A percentile compares a stretch with the other conserved stretches of the same genome.
These are phyloP conservation scores for Laupala kohalensis DNA, from an alignment of 1,140 invertebrate species.

Conservation along the genomic window DNA sequence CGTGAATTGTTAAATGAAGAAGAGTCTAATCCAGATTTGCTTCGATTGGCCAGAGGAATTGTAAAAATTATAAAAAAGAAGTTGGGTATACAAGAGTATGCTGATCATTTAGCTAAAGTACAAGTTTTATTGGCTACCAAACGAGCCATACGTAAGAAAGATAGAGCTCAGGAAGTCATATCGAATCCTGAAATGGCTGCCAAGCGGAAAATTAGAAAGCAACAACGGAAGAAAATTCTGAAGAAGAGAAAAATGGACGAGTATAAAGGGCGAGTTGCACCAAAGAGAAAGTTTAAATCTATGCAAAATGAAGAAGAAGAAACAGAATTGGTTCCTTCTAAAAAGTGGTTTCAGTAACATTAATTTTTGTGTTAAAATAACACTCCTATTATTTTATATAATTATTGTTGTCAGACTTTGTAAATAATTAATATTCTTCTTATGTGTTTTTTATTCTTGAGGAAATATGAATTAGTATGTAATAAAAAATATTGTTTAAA, in stretches of 20 bases:
- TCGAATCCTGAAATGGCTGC: conserved; percentile 62
- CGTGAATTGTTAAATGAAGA: conserved; percentile 44
- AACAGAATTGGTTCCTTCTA: neutral
- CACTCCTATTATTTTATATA: too few species aligned
- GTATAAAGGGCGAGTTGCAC: conserved; percentile 31
- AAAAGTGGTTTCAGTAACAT: too few species aligned
- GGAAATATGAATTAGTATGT: too few species aligned
- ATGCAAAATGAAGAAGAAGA: conserved; percentile 18
- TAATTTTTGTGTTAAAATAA: too few species aligned
- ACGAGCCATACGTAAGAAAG: conserved; percentile 49
- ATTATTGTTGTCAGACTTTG: too few species aligned
- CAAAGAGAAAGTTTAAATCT: conserved; percentile 23
- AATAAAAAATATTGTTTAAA: too few species aligned
- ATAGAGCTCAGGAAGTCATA: conserved; percentile 42
- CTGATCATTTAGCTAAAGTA: conserved; percentile 37
- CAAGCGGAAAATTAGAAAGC: conserved; percentile 58
- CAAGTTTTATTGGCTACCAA: conserved; percentile 44
- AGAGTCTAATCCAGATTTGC: conserved; percentile 36
- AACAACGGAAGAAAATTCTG: conserved; percentile 58
- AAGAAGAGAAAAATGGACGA: conserved; percentile 53
- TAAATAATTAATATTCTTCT: too few species aligned
- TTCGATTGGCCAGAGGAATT: conserved; percentile 49
- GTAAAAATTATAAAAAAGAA: conserved; percentile 47
- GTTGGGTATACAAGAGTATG: conserved; percentile 49
- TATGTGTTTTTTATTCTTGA: too few species aligned